Conservation (phyloP, 2,113 vertebrate genomes). For the Sinocyclocheilus grahami region DNA sequence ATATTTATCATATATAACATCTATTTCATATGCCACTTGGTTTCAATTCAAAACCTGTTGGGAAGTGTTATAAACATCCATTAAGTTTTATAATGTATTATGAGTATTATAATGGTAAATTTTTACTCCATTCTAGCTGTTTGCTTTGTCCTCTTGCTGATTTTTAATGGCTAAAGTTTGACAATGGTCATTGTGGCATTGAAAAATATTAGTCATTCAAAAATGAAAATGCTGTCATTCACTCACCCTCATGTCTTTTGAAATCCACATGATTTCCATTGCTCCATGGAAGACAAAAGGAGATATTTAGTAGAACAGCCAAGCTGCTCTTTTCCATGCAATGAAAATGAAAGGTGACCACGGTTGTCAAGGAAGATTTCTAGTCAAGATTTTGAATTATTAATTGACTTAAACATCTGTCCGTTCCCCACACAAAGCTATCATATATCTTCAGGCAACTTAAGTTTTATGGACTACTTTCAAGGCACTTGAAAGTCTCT, state of each 20-base stretch:
- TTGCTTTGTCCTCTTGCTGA: background rate
- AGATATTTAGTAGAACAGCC: background rate
- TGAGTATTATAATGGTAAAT: background rate
- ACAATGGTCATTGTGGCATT: background rate
- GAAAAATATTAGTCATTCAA: background rate
- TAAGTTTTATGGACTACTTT: no score
- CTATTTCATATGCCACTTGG: background rate
- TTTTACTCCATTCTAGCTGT: background rate
- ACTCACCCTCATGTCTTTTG: background rate
- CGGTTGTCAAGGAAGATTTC: no score
- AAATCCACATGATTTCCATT: no score
- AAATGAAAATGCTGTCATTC: background rate
- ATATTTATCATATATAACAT: background rate
- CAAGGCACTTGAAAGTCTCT: no score
- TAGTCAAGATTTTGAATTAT: background rate
- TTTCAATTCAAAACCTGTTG: background rate
- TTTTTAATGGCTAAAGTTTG: background rate
- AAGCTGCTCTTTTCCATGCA: no score
- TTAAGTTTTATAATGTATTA: background rate
- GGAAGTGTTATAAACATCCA: background rate
- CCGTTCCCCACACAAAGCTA: background rate
- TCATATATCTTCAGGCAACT: background rate
- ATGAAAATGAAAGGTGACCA: no score
- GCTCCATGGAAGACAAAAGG: no score
- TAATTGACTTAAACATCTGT: background rate